These are phyloP conservation scores for Notothenia coriiceps DNA, from an alignment of 2,113 vertebrate species.

Conservation along the genomic window DNA sequence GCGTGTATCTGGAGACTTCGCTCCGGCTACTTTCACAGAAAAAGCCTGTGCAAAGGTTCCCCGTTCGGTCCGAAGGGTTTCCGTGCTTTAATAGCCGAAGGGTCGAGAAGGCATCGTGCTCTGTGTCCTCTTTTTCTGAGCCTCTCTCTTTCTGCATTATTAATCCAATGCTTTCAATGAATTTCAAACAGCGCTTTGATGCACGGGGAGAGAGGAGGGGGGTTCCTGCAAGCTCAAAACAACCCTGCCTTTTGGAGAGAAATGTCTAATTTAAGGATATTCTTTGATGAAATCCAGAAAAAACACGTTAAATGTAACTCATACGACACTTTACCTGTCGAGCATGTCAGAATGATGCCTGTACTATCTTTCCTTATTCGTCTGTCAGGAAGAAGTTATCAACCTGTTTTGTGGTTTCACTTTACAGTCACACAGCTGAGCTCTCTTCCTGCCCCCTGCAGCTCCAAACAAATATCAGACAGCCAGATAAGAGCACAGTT, in stretches of 20 bases:
- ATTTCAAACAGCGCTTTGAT: conserved; percentile 83
- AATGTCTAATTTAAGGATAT: conserved; percentile 50
- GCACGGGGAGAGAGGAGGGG: conserved; percentile 43
- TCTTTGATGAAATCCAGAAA: conserved; percentile 46
- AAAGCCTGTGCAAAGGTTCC: conserved; percentile 54
- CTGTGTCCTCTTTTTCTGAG: conserved; percentile 63
- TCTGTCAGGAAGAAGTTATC: conserved; percentile 43
- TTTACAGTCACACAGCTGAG: conserved; percentile 30
- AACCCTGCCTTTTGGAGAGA: conserved; percentile 41
- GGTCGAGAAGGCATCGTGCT: conserved; percentile 46
- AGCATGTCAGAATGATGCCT: conserved; percentile 21
- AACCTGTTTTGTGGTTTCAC: conserved; percentile 22
- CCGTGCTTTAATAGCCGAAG: conserved; percentile 63
- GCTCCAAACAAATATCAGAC: conserved; percentile 43
- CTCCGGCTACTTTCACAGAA: conserved; percentile 33
- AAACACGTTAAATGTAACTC: not conserved
- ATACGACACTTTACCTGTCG: conserved; percentile 47
- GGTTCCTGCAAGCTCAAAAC: conserved; percentile 41
- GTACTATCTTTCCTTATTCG: conserved; percentile 31
- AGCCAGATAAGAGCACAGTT: conserved; percentile 62
- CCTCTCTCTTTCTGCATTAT: conserved; percentile 78
- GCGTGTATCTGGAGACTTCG: conserved; percentile 53
- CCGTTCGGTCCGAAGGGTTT: conserved; percentile 58
- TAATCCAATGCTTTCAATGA: conserved; percentile 80
- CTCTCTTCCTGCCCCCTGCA: conserved; percentile 16